Percentiles rank a stretch among this genome's conserved stretches.
phyloP scores from a whole-genome alignment of 1,140 invertebrate genomes.

The Nasonia giraulti region DNA sequence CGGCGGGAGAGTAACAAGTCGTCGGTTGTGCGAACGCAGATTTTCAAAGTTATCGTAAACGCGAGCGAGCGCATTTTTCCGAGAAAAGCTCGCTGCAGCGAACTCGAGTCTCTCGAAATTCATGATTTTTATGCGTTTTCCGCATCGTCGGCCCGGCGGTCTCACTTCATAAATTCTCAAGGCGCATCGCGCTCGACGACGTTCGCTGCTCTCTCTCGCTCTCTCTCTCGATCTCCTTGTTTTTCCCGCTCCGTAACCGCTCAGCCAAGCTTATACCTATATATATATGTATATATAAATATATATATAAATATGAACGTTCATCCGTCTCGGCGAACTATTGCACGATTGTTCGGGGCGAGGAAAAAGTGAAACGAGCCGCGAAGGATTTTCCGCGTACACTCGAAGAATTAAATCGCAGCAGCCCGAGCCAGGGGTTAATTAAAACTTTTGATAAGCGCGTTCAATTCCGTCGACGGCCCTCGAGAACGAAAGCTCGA shows the following conservation, averaged over 20 bases:
- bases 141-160: background rate
- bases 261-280: background rate
- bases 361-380: background rate
- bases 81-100: background rate
- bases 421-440: background rate
- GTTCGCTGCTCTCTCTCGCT: background rate
- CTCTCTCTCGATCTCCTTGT: too few relatives aligned
- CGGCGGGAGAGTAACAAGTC: too few relatives aligned
- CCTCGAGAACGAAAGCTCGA: background rate
- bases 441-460: constrained; percentile 33
- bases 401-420: background rate
- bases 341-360: background rate
- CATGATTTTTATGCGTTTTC: background rate
- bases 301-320: background rate
- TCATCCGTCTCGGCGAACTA: background rate
- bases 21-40: too few relatives aligned
- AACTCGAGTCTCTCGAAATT: background rate
- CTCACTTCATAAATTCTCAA: background rate
- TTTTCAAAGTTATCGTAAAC: background rate
- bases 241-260: too few relatives aligned
- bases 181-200: background rate
- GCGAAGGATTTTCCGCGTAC: background rate
- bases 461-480: constrained; percentile 5
- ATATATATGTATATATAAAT: too few relatives aligned
- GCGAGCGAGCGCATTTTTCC: background rate